Evolutionary conservation across 2,113 vertebrate species (phyloP), one percentile per base, ranked within the genome.

Genomic region (Chionis minor): DNA sequence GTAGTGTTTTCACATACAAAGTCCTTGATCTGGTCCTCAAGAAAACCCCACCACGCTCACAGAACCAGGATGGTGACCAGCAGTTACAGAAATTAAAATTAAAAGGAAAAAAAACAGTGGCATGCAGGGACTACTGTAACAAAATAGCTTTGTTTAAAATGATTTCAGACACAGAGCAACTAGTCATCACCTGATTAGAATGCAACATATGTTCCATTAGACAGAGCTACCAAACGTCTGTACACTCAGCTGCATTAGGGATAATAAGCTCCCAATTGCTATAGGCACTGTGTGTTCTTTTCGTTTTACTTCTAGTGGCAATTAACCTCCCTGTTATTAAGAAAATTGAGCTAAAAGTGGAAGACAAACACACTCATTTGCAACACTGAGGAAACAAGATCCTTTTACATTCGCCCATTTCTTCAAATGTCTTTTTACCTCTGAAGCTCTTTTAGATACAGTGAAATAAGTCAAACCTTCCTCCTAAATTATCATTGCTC

Each of bases 301-400:
- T 85, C 7, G 0, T 52, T 81, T 88, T 75, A 71, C 92, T 96
- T 91, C 94, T 95, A 56, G 59, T 93, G 80, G 80, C 92, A 94
- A 96, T 95, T 86, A 96, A 96, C 94, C 83, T 91, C 96, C 96
- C 94, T 72, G 73, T 87, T 85, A 96, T 94, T 95, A 96, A 95
- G 88, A 94, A 94, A 92, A 92, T 14, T 82, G 91, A 49, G n/a
- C 96, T 95, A 49, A 28, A 79, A 79, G 70, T 62, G 75, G 82
- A 93, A 94, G 88, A 87, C 92, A 95, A 92, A 95, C 81, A 89
- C 54, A 42, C 56, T 79, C 70, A 81, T 89, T 89, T 89, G 83
- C 92, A 84, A 49, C 19, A 8, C 69, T 56, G 44, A 81, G 78
- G 83, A 84, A 91, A 71, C 59, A 38, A 79, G 69, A 87, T 62